Base-by-base conservation (phyloP, 1,140 invertebrate species). In the Epicauta chinensis region DNA sequence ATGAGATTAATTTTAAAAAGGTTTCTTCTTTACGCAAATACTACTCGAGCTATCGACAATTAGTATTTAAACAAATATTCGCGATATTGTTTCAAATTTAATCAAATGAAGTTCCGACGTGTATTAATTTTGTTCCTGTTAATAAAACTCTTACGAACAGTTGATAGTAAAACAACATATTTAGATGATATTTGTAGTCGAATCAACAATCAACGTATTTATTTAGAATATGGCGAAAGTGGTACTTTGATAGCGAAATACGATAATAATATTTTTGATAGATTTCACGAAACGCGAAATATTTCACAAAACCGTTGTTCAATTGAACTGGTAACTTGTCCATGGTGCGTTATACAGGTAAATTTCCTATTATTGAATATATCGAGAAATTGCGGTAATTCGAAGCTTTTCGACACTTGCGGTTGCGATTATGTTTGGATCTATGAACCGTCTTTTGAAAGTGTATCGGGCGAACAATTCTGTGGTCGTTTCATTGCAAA, bases 381-480 rank as follows among this genome's bases (percentile, higher is more conserved):
- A 57, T 64, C 66, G 56, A 68, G 68, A 51, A 72, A 50, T 30
- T 76, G 73, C 46, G 61, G 55, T 30, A 61, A 63, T 38, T 41
- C 59, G 16, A 60, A 64, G 34, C 60, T 69, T 17, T 53, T 53
- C 16, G 55, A 61, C 32, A 50, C 65, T 40, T 78, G 68, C 58
- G 74, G 78, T 45, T 85, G 82, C 58, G 83, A 85, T 61, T 82
- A 84, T 60, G 73, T 86, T 3, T 80, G 80, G 74, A 73, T 86
- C 37, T 79, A 81, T 29, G 82, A 86, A 64, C 82, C 82, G 7
- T 79, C 81, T 0, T 84, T 83, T 59, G 79, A 83, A 52, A 75
- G 80, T 34, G 74, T 77, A 6, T 82, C 77, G 1, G 80, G 76
- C 0, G 75, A 79, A 48, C 76, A 80, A 15, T 82, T 78, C 55